Percentiles rank a stretch among this genome's conserved stretches.
These are phyloP conservation scores for Diadegma fenestrale DNA, from an alignment of 2,888 invertebrate genomes.

Conservation along the genomic window DNA sequence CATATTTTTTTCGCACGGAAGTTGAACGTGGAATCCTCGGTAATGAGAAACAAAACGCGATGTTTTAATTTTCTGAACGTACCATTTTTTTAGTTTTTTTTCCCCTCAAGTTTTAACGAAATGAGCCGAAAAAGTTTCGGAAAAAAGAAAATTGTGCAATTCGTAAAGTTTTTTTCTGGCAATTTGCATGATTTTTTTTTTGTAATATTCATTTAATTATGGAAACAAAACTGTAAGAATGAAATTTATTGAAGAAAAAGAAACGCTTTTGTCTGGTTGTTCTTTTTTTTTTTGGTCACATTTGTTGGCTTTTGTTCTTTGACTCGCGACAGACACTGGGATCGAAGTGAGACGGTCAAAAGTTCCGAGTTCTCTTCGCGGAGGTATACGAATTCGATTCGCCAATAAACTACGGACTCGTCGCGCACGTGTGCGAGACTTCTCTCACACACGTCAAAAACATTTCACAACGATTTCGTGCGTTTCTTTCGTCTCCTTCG, in stretches of 20 bases:
- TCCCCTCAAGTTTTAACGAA: no score
- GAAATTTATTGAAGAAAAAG: conserved; percentile 74
- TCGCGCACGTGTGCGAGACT: conserved; percentile 68
- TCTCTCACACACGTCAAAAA: conserved; percentile 67
- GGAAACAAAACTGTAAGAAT: conserved; percentile 20
- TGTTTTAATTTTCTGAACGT: background rate
- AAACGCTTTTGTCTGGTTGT: conserved; percentile 6
- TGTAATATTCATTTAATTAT: background rate
- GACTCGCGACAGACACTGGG: background rate
- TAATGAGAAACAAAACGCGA: background rate
- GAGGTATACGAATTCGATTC: conserved; percentile 79
- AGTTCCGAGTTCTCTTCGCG: conserved; percentile 69
- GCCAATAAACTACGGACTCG: conserved; percentile 79
- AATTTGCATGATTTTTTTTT: background rate
- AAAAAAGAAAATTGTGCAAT: background rate
- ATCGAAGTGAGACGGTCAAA: conserved; percentile 51
- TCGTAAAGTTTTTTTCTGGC: background rate
- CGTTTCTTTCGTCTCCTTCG: conserved; percentile 1
- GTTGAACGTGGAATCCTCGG: background rate
- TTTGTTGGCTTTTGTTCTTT: conserved; percentile 46
- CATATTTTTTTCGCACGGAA: conserved; percentile 48
- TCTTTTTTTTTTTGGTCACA: conserved; percentile 65
- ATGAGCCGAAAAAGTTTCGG: background rate
- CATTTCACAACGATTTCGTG: conserved; percentile 44
- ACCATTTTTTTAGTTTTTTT: background rate